Evolutionary conservation across 2,888 invertebrate genomes (phyloP).

Genomic region (Spicauda simplicius): DNA sequence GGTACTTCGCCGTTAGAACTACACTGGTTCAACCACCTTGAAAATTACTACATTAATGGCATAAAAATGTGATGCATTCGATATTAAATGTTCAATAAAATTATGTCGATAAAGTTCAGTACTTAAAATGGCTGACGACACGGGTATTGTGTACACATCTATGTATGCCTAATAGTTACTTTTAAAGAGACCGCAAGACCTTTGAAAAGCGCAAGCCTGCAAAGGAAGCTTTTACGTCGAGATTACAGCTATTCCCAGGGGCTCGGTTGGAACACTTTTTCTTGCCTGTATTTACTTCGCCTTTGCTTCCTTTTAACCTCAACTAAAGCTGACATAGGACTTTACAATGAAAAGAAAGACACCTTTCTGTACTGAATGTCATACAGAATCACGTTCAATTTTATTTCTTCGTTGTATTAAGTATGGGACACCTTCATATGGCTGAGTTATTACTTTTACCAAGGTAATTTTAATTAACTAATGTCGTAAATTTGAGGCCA

Average conservation of each 20-base stretch:
- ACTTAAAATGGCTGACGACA: no score
- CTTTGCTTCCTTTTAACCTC: constrained; percentile 5
- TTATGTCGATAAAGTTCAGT: no score
- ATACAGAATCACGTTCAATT: background rate
- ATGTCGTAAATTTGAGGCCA: no score
- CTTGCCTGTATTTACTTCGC: constrained; percentile 1
- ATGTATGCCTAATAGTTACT: background rate
- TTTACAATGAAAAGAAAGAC: background rate
- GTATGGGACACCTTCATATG: background rate
- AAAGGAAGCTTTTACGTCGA: constrained; percentile 4
- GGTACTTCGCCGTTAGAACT: no score
- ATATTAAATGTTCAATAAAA: no score
- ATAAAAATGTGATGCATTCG: no score
- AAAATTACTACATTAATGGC: no score
- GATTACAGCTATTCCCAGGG: constrained; percentile 4
- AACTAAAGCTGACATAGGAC: background rate
- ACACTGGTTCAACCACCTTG: no score
- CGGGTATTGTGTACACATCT: no score
- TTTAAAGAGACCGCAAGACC: background rate
- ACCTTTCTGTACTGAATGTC: background rate
- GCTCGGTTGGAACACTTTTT: background rate
- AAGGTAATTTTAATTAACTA: no score
- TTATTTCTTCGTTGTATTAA: background rate
- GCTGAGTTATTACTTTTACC: no score
- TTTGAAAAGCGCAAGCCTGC: constrained; percentile 4